phyloP scores from a whole-genome alignment of 2,888 invertebrate genomes.

The Phortica magna region DNA sequence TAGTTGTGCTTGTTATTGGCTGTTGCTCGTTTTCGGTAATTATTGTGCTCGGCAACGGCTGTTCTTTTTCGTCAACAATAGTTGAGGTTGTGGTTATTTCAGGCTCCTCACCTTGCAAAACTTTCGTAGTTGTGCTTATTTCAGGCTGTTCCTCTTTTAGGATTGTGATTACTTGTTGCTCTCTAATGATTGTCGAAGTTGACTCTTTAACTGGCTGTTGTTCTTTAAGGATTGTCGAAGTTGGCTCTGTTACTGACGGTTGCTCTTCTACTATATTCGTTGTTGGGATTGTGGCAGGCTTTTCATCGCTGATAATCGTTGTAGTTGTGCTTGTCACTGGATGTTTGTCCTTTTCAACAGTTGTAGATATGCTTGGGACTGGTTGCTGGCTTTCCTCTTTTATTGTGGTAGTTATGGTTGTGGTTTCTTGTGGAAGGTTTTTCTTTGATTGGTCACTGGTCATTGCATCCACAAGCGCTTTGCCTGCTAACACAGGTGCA shows the following conservation, averaged over 20 bases:
- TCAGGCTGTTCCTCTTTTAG: neutral
- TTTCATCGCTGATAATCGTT: neutral
- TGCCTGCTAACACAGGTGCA: conserved; percentile 92
- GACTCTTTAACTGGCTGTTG: no score
- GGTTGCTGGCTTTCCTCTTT: conserved; percentile 40
- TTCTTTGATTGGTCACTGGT: conserved; percentile 79
- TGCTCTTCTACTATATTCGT: conserved; percentile 25
- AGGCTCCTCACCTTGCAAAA: neutral
- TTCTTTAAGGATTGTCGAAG: conserved; percentile 41
- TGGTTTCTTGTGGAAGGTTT: conserved; percentile 49
- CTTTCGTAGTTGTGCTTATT: neutral
- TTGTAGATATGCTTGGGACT: conserved; percentile 24
- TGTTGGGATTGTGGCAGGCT: neutral
- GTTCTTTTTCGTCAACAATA: neutral
- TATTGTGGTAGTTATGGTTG: conserved; percentile 18
- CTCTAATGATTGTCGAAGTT: no score
- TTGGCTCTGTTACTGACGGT: conserved; percentile 24
- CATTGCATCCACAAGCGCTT: conserved; percentile 90
- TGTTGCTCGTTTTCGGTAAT: neutral
- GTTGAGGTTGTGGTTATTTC: neutral
- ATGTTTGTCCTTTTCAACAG: neutral
- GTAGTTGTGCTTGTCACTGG: neutral
- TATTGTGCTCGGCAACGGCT: neutral
- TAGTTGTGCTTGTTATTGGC: neutral
- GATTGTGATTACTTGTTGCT: neutral